Conservation (phyloP, 2,888 invertebrate genomes). For the Euplexia lucipara region DNA sequence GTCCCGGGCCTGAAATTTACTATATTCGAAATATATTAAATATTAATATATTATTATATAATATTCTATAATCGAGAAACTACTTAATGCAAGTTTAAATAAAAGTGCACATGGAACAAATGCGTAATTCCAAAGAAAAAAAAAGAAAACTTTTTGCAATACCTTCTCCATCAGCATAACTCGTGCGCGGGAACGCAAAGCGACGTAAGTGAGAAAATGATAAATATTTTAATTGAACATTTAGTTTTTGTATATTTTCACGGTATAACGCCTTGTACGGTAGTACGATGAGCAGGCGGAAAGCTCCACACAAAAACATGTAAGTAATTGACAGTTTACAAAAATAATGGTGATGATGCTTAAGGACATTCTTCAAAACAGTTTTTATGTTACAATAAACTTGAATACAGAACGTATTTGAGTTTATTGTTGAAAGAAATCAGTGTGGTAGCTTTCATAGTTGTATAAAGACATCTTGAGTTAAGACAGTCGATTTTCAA, state of each 20-base stretch:
- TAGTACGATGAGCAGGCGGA: slow-evolving; percentile 15
- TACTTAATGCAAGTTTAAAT: too few species aligned
- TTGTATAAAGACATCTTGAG: neutral
- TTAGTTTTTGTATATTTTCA: slow-evolving; percentile 66
- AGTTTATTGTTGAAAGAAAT: neutral
- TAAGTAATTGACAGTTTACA: slow-evolving; percentile 40
- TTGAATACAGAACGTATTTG: too few species aligned
- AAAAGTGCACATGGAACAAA: neutral
- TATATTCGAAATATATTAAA: too few species aligned
- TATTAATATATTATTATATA: too few species aligned
- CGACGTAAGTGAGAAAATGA: slow-evolving; percentile 66
- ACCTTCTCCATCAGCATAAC: slow-evolving; percentile 47
- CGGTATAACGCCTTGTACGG: slow-evolving; percentile 59
- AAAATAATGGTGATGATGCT: slow-evolving; percentile 32
- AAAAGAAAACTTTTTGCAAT: slow-evolving; percentile 6
- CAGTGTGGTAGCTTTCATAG: neutral
- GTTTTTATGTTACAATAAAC: slow-evolving; percentile 22
- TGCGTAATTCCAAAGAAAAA: neutral
- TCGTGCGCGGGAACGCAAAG: slow-evolving; percentile 59
- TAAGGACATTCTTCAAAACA: slow-evolving; percentile 13
- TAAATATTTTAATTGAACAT: slow-evolving; percentile 70
- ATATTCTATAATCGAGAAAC: too few species aligned
- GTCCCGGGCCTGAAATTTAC: too few species aligned
- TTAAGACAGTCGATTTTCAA: too few species aligned
- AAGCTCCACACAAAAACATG: slow-evolving; percentile 22